These are phyloP conservation scores for Diplazon laetatorius DNA, from an alignment of 2,888 invertebrate species.

Conservation along the genomic window DNA sequence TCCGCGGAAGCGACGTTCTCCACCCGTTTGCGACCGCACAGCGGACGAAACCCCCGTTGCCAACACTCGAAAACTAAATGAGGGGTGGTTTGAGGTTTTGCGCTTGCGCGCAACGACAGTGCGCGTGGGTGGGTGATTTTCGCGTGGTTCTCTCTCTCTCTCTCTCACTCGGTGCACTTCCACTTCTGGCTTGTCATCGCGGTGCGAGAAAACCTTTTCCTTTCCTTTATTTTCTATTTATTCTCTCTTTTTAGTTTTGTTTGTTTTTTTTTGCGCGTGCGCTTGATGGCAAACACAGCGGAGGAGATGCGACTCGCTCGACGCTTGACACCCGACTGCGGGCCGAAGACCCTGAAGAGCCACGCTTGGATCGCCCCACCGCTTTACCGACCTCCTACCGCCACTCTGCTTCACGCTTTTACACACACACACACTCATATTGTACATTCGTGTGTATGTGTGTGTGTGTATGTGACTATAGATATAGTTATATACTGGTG, in stretches of 20 bases:
- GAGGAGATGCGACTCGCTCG: conserved; percentile 52
- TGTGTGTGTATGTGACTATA: background rate
- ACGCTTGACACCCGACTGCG: conserved; percentile 63
- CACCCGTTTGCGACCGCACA: conserved; percentile 30
- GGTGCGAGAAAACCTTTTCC: conserved; percentile 35
- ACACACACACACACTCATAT: no score
- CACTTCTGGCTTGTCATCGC: conserved; percentile 48
- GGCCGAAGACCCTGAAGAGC: conserved; percentile 45
- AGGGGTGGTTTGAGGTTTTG: conserved; percentile 38
- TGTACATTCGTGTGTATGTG: no score
- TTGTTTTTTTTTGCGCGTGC: conserved; percentile 61
- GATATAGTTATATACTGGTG: background rate
- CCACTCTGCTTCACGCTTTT: background rate
- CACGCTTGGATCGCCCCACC: conserved; percentile 35
- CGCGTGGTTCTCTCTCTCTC: conserved; percentile 33
- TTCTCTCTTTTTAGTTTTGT: no score
- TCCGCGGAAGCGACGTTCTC: conserved; percentile 30
- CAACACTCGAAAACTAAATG: background rate
- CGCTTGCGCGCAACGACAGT: conserved; percentile 4
- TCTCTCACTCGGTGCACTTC: conserved; percentile 19
- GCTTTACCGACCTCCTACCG: conserved; percentile 10
- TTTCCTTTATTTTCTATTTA: no score
- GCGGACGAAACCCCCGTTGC: background rate
- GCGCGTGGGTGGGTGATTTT: conserved; percentile 42
- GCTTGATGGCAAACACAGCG: conserved; percentile 43